Base-by-base conservation (phyloP, 2,113 vertebrate species). In the Caracal caracal region DNA sequence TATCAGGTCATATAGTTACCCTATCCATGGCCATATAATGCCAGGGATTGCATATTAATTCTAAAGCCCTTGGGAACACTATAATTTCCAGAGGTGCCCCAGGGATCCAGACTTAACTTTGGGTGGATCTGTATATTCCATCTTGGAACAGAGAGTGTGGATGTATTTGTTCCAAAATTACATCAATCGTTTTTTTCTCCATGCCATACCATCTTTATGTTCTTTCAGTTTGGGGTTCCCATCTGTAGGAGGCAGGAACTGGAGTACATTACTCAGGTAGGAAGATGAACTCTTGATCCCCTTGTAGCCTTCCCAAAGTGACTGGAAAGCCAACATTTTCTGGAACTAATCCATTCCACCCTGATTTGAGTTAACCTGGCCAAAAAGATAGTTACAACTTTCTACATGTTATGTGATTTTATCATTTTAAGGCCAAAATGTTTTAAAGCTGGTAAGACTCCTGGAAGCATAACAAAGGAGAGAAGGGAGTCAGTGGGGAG, bases 391-490 rank as follows among this genome's bases (percentile, higher is more conserved):
- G 40, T 17, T 68, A 63, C n/a, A 56, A 76, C 33, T 80, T 82
- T 82, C 59, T 90, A n/a, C 30, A 20, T 63, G 66, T 37, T 28
- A 93, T 1, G 3, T 56, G 12, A 35, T 26, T 81, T 35, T 90
- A 47, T 59, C 24, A 82, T 61, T 82, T 94, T 89, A 6, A 90
- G 75, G 37, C 28, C 33, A 75, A 51, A 30, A 81, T 30, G 13
- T 89, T 97, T 94, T 73, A 80, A 73, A 95, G 71, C 24, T 71
- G 15, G 6, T 73, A 51, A 88, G 83, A 71, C 49, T 11, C 19
- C 20, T 85, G 16, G 26, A 90, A 61, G 35, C 28, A 68, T 22
- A 88, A 81, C 15, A 59, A 83, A 80, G 47, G 89, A 70, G 61
- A 40, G 20, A 92, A 78, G 2, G 7, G 33, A 10, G 13, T 5